Percentiles rank a stretch among this genome's conserved stretches.
These are phyloP conservation scores for Irena cyanogastra DNA, from an alignment of 2,113 vertebrate species.

Conservation along the genomic window DNA sequence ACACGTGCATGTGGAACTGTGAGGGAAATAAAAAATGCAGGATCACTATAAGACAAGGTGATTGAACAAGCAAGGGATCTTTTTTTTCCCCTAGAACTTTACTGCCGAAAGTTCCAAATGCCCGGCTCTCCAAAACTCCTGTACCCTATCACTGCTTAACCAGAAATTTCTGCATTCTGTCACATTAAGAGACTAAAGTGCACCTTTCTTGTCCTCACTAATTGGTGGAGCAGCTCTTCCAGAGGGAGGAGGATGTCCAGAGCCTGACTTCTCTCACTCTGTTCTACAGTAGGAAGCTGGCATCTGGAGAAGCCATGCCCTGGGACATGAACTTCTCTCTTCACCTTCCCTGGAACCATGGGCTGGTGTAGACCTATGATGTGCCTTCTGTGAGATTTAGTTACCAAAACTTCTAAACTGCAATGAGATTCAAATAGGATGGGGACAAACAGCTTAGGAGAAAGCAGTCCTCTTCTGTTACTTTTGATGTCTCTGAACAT, in stretches of 20 bases:
- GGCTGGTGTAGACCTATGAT: not conserved
- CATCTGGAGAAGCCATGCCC: not conserved
- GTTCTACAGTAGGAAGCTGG: fast-evolving
- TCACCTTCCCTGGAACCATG: not conserved
- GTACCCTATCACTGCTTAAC: not conserved
- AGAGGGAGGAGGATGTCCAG: not conserved
- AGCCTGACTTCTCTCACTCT: not conserved
- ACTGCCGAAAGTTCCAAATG: not conserved
- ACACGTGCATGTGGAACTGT: not conserved
- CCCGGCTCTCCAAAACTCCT: not conserved
- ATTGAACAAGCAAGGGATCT: not conserved
- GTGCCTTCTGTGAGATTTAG: not conserved
- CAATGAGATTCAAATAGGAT: not conserved
- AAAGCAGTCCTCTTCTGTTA: not conserved
- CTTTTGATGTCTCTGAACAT: not conserved
- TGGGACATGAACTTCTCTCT: not conserved
- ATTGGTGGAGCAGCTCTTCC: not conserved
- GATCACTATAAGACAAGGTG: not conserved
- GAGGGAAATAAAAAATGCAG: not conserved
- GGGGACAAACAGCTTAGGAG: not conserved
- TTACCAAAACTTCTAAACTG: not conserved
- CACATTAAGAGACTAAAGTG: not conserved
- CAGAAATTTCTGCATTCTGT: not conserved
- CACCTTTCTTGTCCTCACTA: not conserved
- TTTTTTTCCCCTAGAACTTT: not conserved